Conservation (phyloP, 2,113 vertebrate species). For the Bucco capensis region DNA sequence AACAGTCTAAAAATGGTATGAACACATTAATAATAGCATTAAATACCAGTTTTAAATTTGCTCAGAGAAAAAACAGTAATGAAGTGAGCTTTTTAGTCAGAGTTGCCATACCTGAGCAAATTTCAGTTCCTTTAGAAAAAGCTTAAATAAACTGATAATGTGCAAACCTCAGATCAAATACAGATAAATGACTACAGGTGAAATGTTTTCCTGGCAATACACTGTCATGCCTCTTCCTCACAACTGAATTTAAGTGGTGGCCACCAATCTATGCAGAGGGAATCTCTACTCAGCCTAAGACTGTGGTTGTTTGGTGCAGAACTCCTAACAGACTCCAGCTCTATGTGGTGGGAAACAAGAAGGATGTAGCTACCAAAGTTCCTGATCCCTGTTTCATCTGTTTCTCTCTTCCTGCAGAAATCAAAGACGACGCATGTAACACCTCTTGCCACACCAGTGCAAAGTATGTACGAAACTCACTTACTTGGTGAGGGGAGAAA, state of each 20-base stretch:
- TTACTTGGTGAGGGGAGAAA: not conserved
- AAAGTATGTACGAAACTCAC: conserved; percentile 78
- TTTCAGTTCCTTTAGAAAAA: not conserved
- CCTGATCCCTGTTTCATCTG: not conserved
- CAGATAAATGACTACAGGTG: not conserved
- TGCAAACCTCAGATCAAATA: not conserved
- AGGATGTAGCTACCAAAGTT: not conserved
- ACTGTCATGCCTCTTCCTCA: not conserved
- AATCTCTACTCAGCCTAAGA: not conserved
- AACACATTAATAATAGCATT: not conserved
- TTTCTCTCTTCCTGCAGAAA: conserved; percentile 72
- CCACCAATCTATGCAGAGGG: not conserved
- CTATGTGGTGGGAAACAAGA: not conserved
- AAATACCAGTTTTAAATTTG: not conserved
- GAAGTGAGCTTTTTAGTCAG: not conserved
- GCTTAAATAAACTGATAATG: not conserved
- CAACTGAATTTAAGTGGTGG: not conserved
- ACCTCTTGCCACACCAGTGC: conserved; percentile 87
- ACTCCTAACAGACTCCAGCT: not conserved
- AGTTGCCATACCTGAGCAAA: not conserved
- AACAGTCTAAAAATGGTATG: not conserved
- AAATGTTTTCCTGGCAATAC: not conserved
- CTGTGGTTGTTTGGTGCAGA: fast-evolving
- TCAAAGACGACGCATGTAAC: conserved; percentile 76
- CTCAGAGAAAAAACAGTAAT: not conserved